Base-by-base conservation (phyloP, 2,888 invertebrate genomes). In the Drosophila longiperda region DNA sequence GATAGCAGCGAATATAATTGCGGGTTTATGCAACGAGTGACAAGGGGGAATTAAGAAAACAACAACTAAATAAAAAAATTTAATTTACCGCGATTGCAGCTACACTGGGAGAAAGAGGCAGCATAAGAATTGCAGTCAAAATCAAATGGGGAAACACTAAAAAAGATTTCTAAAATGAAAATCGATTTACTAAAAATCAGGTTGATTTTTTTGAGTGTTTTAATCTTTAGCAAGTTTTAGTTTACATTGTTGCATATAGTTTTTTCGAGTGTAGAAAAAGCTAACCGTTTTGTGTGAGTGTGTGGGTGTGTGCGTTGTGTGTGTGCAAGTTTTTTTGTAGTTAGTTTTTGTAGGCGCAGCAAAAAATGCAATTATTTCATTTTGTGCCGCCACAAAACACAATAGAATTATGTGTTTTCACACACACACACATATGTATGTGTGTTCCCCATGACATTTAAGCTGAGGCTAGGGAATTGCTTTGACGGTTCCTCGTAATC, bases 311-410 rank as follows among this genome's bases (percentile, higher is more conserved):
- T 34, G 34, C 17, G 7, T 1, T 64, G 11, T 54, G 45, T 50
- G 20, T 62, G 23, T 52, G 33, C 17, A 53, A 36, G 36, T 59
- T 61, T 29, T 61, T 34, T 50, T 54, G 58, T 54, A 42, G n/a
- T 36, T n/a, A 8, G 42, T 66, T 75, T 71, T 76, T 76, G 72
- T 75, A 81, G 84, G 87, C 89, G 73, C 70, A 78, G 87, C 89
- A 82, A 79, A 84, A 82, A 86, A 77, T 86, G 89, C 89, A 89
- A 86, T 86, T 89, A 86, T 89, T 86, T 78, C 82, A 75, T 87
- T 83, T 82, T 69, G 75, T 75, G 67, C 63, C 75, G 6, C 61
- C 45, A 66, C 17, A 66, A 62, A 67, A 70, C 66, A 82, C 75
- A 75, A 78, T 68, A 62, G 74, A 55, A 58, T 29, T 38, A 26